phyloP scores from a whole-genome alignment of 53 echinoderm and acorn worm genomes.

The Pentamera pediparva region DNA sequence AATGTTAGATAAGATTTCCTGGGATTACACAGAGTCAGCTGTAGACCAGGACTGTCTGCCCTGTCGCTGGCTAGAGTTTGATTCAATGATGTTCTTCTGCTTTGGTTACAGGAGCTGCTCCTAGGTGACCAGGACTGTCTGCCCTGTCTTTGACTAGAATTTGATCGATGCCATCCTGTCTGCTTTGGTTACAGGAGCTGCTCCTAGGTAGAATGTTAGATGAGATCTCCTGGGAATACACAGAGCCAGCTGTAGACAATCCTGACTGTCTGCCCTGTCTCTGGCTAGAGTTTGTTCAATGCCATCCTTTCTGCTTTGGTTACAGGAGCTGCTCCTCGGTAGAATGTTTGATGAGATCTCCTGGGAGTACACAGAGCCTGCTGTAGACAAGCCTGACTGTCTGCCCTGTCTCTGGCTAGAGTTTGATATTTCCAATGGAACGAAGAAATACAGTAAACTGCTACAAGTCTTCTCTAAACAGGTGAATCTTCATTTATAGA shows the following conservation, averaged over 20 bases:
- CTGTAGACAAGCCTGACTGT: slow-evolving; percentile 44
- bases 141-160: slow-evolving; percentile 91
- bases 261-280: slow-evolving; percentile 75
- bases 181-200: slow-evolving; percentile 77
- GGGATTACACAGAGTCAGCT: slow-evolving; percentile 91
- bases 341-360: slow-evolving; percentile 84
- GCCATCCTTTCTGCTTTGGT: too few relatives aligned
- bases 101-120: slow-evolving; percentile 75
- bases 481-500: too few relatives aligned
- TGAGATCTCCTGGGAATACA: slow-evolving; percentile 97
- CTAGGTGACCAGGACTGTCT: slow-evolving; percentile 62
- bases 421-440: slow-evolving; percentile 71
- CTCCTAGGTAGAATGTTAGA: slow-evolving; percentile 74
- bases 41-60: slow-evolving; percentile 62
- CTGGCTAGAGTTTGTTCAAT: slow-evolving; percentile 92
- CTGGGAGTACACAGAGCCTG: slow-evolving; percentile 95
- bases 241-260: slow-evolving; percentile 59
- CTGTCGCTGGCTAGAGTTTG: slow-evolving; percentile 95
- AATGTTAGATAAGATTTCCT: slow-evolving; percentile 82
- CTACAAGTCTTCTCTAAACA: slow-evolving; percentile 93
- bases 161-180: too few relatives aligned
- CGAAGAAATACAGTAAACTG: slow-evolving; percentile 72
- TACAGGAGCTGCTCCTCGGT: slow-evolving; percentile 77
- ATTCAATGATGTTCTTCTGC: slow-evolving; percentile 15
- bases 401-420: slow-evolving; percentile 91